Conservation (phyloP, 2,113 vertebrate species). For the Amphilophus citrinellus region DNA sequence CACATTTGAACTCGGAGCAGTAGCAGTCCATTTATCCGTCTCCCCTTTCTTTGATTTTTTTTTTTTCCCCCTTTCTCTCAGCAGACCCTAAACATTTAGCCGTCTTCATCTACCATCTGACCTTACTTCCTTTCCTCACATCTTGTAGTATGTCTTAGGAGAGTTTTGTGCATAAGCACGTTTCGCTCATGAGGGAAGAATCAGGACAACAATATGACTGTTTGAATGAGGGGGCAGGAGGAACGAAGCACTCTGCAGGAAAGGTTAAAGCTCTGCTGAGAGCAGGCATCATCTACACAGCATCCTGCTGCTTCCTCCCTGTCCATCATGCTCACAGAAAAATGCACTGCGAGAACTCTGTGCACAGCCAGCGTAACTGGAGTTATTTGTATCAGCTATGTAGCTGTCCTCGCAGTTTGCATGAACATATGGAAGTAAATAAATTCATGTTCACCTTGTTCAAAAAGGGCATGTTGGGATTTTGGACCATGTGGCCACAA, state of each 20-base stretch:
- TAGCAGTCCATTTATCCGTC: neutral
- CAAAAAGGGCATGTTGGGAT: neutral
- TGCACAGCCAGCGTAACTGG: neutral
- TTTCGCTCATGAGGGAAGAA: slow-evolving; percentile 43
- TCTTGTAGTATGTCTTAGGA: slow-evolving; percentile 37
- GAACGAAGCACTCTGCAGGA: slow-evolving; percentile 49
- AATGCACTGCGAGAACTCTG: slow-evolving; percentile 5
- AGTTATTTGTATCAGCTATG: slow-evolving; percentile 15
- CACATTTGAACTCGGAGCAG: neutral
- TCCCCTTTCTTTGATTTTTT: neutral
- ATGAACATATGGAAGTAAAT: slow-evolving; percentile 33
- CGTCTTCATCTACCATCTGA: slow-evolving; percentile 19
- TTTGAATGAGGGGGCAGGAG: slow-evolving; percentile 24
- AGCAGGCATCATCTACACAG: slow-evolving; percentile 39
- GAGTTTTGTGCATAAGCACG: slow-evolving; percentile 44
- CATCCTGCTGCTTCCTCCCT: slow-evolving; percentile 47
- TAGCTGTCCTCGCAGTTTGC: slow-evolving; percentile 25
- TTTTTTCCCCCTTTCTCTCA: neutral
- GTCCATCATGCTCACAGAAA: slow-evolving; percentile 52
- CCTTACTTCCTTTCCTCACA: slow-evolving; percentile 21
- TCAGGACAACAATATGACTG: slow-evolving; percentile 33
- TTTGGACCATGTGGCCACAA: neutral
- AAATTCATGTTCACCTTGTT: slow-evolving; percentile 12
- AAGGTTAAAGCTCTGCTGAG: slow-evolving; percentile 69
- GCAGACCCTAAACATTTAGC: neutral